Percentiles rank a stretch among this genome's conserved stretches.
Conservation (phyloP, 23 tunicate genomes). For the Halocynthia roretzi region DNA sequence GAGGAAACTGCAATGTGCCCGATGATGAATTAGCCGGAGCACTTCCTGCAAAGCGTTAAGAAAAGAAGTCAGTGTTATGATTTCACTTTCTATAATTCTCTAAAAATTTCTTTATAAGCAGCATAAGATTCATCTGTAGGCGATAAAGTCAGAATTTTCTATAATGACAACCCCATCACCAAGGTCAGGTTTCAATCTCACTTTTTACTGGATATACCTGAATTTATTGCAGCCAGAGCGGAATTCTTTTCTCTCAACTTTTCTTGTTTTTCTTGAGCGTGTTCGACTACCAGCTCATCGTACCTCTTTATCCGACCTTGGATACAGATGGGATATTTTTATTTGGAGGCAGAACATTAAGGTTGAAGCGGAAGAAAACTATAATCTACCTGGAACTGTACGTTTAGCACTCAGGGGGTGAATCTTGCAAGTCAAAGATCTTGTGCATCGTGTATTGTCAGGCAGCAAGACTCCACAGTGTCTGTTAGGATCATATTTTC, state of each 20-base stretch:
- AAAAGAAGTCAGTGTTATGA: no score
- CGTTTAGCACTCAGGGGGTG: constrained; percentile 54
- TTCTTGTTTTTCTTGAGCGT: constrained; percentile 32
- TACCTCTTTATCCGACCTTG: constrained; percentile 61
- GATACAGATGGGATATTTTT: background rate
- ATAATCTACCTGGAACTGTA: constrained; percentile 45
- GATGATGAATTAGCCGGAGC: no score
- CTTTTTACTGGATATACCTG: no score
- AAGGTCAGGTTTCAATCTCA: no score
- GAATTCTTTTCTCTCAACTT: constrained; percentile 22
- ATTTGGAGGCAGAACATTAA: background rate
- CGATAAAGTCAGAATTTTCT: no score
- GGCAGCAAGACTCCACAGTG: constrained; percentile 71
- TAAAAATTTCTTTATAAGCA: no score
- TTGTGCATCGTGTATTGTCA: constrained; percentile 43
- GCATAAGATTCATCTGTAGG: no score
- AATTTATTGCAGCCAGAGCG: no score
- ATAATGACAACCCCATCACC: no score
- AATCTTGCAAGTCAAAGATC: constrained; percentile 70
- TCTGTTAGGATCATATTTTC: constrained; percentile 77
- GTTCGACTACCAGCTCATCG: constrained; percentile 56
- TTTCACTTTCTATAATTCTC: no score
- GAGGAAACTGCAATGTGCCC: no score
- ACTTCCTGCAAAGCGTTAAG: no score
- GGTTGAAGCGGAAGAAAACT: background rate